Evolutionary conservation across 2,113 vertebrate species (phyloP).

Genomic region (Nothocercus julius): DNA sequence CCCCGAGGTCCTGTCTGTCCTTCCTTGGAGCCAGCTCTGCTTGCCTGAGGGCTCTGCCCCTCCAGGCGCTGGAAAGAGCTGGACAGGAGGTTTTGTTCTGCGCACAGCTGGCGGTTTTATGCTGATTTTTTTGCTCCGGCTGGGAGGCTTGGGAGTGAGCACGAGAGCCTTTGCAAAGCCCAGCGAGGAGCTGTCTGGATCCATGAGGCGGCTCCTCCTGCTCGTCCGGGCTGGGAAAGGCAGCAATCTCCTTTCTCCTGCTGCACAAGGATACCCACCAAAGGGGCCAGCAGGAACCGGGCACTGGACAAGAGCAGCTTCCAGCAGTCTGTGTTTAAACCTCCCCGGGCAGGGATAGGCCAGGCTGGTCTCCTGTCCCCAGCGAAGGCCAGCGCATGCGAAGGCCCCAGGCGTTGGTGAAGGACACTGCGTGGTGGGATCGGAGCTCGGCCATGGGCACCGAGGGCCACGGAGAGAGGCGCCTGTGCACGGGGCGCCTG

Average conservation of each 20-base stretch:
- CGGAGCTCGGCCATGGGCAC: not conserved
- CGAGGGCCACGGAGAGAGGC: not conserved
- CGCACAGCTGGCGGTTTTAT: not conserved
- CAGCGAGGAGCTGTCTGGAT: not conserved
- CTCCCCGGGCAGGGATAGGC: not conserved
- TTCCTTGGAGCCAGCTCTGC: not conserved
- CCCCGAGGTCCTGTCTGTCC: not conserved
- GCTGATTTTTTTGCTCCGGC: not conserved
- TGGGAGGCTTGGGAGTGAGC: not conserved
- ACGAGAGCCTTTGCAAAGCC: not conserved
- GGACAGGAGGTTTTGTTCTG: not conserved
- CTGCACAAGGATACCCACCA: not conserved
- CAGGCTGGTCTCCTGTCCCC: too few species aligned
- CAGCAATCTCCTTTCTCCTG: not conserved
- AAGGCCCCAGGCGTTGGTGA: not conserved
- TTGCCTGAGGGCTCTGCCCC: fast-evolving
- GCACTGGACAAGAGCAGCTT: too few species aligned
- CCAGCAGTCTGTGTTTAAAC: not conserved
- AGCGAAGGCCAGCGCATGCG: too few species aligned
- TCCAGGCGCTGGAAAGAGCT: not conserved
- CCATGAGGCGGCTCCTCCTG: not conserved
- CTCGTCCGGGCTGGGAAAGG: not conserved
- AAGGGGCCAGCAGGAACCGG: too few species aligned
- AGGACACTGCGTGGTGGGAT: not conserved
- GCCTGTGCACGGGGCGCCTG: not conserved